These are phyloP conservation scores for Tetragnatha montana DNA, from an alignment of 2,888 invertebrate species.

Conservation along the genomic window DNA sequence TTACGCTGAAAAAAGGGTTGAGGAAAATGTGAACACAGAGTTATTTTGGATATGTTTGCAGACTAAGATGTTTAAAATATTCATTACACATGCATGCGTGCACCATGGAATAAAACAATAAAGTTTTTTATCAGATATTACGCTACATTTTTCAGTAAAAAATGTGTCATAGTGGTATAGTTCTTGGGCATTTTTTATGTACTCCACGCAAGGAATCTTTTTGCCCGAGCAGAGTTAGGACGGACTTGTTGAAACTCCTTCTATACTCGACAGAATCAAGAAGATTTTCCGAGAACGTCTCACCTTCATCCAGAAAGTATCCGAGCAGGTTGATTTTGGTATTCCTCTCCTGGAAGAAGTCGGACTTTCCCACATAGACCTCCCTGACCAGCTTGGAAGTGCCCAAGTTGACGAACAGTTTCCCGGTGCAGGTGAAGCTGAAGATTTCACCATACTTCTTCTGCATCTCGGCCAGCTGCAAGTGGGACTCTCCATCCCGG, in stretches of 20 bases:
- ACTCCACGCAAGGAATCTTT: too few relatives aligned
- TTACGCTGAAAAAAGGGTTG: too few relatives aligned
- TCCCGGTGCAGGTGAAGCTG: conserved; percentile 19
- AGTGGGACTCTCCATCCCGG: neutral
- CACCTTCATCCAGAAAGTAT: conserved; percentile 21
- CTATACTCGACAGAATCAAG: too few relatives aligned
- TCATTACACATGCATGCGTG: too few relatives aligned
- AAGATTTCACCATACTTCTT: conserved; percentile 47
- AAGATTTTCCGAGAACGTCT: neutral
- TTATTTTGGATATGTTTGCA: too few relatives aligned
- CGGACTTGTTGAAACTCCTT: too few relatives aligned
- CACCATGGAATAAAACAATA: too few relatives aligned
- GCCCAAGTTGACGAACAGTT: conserved; percentile 16
- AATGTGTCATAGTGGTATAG: too few relatives aligned
- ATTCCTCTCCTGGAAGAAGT: conserved; percentile 29
- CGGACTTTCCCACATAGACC: conserved; percentile 22
- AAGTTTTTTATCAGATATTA: too few relatives aligned
- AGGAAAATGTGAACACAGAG: too few relatives aligned
- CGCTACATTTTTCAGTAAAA: too few relatives aligned
- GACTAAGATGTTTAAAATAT: too few relatives aligned
- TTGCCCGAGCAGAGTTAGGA: neutral
- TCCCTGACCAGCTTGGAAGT: conserved; percentile 30
- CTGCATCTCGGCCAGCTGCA: conserved; percentile 11
- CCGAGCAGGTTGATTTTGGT: conserved; percentile 9
- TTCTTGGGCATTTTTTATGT: neutral